These are phyloP conservation scores for Raja brachyura DNA, from an alignment of 2,113 vertebrate genomes.

Conservation along the genomic window DNA sequence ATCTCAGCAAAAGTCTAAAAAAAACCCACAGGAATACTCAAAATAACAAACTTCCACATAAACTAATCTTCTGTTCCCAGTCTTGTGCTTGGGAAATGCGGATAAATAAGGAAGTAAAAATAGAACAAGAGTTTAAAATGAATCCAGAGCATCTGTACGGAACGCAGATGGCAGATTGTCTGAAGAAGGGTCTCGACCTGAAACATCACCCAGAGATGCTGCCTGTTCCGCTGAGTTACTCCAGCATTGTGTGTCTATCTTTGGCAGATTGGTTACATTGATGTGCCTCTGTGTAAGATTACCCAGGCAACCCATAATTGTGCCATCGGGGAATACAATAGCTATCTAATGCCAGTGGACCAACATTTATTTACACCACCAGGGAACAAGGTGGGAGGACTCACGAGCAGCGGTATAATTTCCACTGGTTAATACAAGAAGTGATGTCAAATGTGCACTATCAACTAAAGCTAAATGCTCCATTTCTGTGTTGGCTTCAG, in stretches of 20 bases:
- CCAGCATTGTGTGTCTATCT: too few species aligned
- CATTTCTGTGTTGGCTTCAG: not conserved
- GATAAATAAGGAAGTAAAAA: not conserved
- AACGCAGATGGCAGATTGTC: not conserved
- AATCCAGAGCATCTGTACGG: not conserved
- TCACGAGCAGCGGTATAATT: too few species aligned
- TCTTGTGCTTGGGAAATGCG: not conserved
- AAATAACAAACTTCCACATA: not conserved
- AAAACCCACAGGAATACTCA: not conserved
- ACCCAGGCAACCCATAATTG: not conserved
- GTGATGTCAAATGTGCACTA: not conserved
- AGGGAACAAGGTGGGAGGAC: too few species aligned
- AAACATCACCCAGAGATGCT: too few species aligned
- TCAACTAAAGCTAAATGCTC: not conserved
- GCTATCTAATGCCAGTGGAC: not conserved
- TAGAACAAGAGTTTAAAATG: not conserved
- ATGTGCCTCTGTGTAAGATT: not conserved
- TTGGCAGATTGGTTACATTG: not conserved
- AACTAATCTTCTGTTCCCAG: not conserved
- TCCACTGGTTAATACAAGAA: not conserved
- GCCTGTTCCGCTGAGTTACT: too few species aligned
- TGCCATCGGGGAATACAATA: not conserved
- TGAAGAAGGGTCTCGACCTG: too few species aligned
- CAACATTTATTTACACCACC: not conserved
- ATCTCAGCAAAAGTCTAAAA: not conserved